A percentile compares a stretch with the other conserved stretches of the same genome.
phyloP scores from a whole-genome alignment of 2,797 vertebrate genomes.

The Buphagus erythrorhynchus region DNA sequence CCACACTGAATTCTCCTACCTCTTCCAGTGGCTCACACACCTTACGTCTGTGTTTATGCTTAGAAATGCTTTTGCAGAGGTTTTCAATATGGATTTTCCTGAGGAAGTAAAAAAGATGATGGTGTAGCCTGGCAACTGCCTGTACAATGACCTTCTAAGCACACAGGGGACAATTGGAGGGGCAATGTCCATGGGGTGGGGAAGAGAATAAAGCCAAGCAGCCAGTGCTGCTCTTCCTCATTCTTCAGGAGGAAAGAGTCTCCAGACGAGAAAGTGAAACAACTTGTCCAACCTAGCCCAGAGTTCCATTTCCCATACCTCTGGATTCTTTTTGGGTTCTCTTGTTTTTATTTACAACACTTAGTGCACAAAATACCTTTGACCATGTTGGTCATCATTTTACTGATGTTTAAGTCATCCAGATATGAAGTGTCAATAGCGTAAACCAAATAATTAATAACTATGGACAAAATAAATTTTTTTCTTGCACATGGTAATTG shows the following conservation, averaged over 20 bases:
- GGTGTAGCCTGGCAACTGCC: background rate
- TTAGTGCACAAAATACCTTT: background rate
- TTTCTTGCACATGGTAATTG: background rate
- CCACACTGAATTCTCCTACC: background rate
- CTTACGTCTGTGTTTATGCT: accelerated
- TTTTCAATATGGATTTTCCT: background rate
- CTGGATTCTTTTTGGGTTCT: background rate
- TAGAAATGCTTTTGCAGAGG: background rate
- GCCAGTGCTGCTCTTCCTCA: background rate
- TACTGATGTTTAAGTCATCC: background rate
- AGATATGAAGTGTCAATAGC: background rate
- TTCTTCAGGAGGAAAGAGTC: background rate
- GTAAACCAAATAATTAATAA: background rate
- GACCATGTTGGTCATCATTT: accelerated
- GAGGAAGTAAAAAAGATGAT: background rate
- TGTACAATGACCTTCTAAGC: background rate
- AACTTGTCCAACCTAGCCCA: background rate
- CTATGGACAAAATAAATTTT: background rate
- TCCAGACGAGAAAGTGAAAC: background rate
- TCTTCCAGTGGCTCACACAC: background rate
- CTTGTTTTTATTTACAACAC: background rate
- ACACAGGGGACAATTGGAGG: background rate
- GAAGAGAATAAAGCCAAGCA: background rate
- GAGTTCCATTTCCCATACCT: background rate
- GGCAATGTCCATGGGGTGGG: background rate